phyloP scores from a whole-genome alignment of 23 tunicate species.

The Trididemnum miniatum region DNA sequence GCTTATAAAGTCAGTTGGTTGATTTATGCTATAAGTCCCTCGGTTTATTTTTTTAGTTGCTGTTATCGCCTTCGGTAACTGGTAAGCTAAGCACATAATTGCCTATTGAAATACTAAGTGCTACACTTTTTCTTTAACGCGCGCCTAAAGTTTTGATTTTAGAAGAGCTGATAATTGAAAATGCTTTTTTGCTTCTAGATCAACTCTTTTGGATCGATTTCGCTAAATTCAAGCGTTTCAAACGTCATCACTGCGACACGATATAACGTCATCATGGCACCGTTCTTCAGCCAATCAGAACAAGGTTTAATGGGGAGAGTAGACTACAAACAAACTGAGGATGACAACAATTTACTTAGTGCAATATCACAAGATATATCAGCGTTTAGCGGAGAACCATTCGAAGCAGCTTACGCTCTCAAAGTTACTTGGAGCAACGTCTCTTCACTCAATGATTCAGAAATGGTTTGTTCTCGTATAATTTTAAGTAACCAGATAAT shows the following conservation, averaged over 20 bases:
- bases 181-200: conserved; percentile 20
- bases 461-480: conserved; percentile 9
- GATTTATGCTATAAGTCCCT: no score
- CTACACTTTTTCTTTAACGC: no score
- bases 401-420: conserved; percentile 16
- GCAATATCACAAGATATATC: conserved; percentile 18
- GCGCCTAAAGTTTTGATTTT: background rate
- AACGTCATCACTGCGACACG: background rate
- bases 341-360: background rate
- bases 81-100: no score
- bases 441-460: conserved; percentile 14
- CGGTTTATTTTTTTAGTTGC: no score
- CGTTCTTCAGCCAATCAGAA: conserved; percentile 23
- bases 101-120: no score
- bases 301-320: conserved; percentile 22
- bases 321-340: conserved; percentile 30
- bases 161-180: background rate
- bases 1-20: no score
- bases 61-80: no score
- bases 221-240: background rate
- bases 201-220: conserved; percentile 36
- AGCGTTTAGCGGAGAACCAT: background rate
- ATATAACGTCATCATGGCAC: conserved; percentile 47
- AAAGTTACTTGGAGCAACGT: conserved; percentile 46
- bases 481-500: background rate